Evolutionary conservation across 2,113 vertebrate genomes (phyloP).

Genomic region (Coregonus clupeaformis): DNA sequence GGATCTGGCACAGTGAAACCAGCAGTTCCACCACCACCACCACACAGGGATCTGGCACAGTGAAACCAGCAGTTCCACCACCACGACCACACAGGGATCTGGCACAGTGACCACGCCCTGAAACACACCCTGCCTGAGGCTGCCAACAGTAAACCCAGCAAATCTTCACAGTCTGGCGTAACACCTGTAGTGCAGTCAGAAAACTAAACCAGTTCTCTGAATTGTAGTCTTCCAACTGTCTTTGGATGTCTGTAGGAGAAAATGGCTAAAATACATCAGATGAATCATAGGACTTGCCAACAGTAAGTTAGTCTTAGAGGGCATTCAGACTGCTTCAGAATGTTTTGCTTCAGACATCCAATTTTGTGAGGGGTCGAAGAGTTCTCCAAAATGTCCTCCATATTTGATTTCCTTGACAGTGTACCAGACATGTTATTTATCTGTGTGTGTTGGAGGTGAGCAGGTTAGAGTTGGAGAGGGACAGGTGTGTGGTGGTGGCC

Average conservation of each 20-base stretch:
- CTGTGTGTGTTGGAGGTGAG: constrained; percentile 35
- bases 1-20: too few relatives aligned
- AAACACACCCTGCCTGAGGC: background rate
- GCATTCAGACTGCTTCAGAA: constrained; percentile 1
- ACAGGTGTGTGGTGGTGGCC: constrained; percentile 3
- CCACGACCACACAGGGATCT: too few relatives aligned
- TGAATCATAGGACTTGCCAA: background rate
- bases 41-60: too few relatives aligned
- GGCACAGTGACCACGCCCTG: background rate
- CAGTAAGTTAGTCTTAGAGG: constrained; percentile 2
- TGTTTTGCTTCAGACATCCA: background rate
- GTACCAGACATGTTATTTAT: constrained; percentile 19
- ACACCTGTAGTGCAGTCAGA: background rate
- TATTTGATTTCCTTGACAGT: constrained; percentile 17
- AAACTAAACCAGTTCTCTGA: background rate
- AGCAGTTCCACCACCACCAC: too few relatives aligned
- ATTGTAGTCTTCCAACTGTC: background rate
- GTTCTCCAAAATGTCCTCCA: constrained; percentile 21
- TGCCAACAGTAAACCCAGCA: background rate
- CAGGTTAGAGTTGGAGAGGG: constrained; percentile 29
- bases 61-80: too few relatives aligned
- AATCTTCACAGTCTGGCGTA: background rate
- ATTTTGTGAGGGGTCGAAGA: constrained; percentile 1
- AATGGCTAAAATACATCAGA: background rate
- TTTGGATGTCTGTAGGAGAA: background rate